These are phyloP conservation scores for Syncerus caffer DNA, from an alignment of 2,797 vertebrate species.

Conservation along the genomic window DNA sequence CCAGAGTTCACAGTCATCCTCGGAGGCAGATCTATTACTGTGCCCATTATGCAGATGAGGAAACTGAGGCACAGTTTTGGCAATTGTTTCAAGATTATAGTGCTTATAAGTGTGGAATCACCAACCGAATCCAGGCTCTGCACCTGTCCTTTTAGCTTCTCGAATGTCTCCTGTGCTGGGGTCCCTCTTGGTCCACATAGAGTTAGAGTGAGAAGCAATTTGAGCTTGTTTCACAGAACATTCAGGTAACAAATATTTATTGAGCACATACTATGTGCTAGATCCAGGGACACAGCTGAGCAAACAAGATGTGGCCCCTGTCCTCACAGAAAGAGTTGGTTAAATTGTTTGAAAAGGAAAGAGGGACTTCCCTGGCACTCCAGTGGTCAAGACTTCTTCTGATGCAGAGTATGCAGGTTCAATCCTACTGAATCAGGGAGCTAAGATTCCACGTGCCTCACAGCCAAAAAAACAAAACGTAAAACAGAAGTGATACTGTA, in stretches of 20 bases:
- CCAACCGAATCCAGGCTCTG: neutral
- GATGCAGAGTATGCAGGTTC: neutral
- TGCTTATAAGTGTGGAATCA: too few relatives aligned
- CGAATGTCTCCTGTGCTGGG: accelerated
- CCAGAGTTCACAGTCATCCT: neutral
- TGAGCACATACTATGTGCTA: neutral
- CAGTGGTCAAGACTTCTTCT: neutral
- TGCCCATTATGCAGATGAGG: neutral
- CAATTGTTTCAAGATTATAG: neutral
- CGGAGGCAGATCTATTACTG: neutral
- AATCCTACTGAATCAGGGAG: neutral
- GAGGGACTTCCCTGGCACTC: neutral
- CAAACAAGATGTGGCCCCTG: neutral
- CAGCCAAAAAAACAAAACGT: neutral
- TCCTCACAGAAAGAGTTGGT: neutral
- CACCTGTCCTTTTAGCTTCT: neutral
- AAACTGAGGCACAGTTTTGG: neutral
- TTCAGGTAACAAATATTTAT: neutral
- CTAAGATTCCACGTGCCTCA: neutral
- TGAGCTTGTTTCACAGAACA: neutral
- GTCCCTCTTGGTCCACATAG: neutral
- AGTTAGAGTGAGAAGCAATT: neutral
- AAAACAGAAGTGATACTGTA: neutral
- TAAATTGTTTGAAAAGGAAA: neutral
- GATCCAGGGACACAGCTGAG: neutral